Conservation (phyloP, 2,888 invertebrate genomes). For the Perdita meconis region DNA sequence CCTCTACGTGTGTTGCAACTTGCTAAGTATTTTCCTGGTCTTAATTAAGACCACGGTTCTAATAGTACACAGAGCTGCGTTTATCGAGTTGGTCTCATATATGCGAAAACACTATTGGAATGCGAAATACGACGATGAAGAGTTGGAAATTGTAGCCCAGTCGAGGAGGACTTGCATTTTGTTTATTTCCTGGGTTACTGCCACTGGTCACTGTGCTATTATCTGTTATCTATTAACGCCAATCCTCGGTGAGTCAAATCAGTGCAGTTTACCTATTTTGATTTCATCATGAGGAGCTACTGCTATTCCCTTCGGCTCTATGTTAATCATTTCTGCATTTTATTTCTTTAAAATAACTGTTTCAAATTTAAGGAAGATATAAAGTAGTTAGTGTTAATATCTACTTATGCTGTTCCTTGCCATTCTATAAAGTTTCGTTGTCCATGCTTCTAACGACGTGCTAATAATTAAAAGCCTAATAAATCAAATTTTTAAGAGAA, state of each 20-base stretch:
- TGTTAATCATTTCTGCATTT: neutral
- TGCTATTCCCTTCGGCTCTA: too few relatives aligned
- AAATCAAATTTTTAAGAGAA: too few relatives aligned
- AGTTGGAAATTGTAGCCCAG: constrained; percentile 21
- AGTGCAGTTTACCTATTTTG: neutral
- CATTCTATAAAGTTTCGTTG: too few relatives aligned
- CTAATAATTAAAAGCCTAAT: neutral
- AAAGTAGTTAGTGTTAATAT: too few relatives aligned
- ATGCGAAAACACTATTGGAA: constrained; percentile 46
- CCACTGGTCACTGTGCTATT: neutral
- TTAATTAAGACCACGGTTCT: constrained; percentile 58
- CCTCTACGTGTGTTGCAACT: constrained; percentile 52
- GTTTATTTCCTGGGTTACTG: neutral
- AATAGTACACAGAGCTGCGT: constrained; percentile 39
- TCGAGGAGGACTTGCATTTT: constrained; percentile 5
- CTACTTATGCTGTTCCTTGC: too few relatives aligned
- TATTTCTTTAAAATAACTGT: too few relatives aligned
- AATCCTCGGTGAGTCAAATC: neutral
- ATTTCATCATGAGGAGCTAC: too few relatives aligned
- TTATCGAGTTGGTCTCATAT: constrained; percentile 46
- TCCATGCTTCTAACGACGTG: too few relatives aligned
- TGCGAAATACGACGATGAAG: constrained; percentile 26
- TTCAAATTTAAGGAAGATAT: too few relatives aligned
- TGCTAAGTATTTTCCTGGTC: constrained; percentile 50
- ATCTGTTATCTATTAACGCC: neutral